Evolutionary conservation across 1,140 invertebrate species (phyloP).

Genomic region (Streblospio benedicti): DNA sequence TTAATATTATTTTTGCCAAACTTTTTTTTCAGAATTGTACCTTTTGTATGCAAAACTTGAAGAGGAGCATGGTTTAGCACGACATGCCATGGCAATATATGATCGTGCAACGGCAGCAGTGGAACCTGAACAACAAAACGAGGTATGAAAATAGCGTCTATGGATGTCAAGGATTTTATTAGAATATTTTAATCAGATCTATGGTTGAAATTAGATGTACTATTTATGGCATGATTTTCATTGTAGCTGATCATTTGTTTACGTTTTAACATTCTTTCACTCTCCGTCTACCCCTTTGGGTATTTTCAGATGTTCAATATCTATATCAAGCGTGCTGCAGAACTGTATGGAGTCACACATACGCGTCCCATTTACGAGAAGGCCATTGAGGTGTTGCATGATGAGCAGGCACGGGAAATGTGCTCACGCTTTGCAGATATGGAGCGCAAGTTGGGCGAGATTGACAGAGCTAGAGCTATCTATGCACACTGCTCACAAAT

Average conservation of each 20-base stretch:
- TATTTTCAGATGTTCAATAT: slow-evolving; percentile 82
- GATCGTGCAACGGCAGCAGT: slow-evolving; percentile 87
- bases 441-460: slow-evolving; percentile 95
- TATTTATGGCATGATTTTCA: too few relatives aligned
- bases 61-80: slow-evolving; percentile 92
- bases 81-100: slow-evolving; percentile 97
- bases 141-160: too few relatives aligned
- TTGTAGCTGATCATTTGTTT: too few relatives aligned
- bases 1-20: too few relatives aligned
- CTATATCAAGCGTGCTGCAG: slow-evolving; percentile 94
- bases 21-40: slow-evolving; percentile 64
- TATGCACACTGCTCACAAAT: slow-evolving; percentile 98
- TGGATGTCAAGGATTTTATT: not conserved
- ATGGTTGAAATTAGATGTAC: too few relatives aligned
- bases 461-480: slow-evolving; percentile 90
- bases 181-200: too few relatives aligned
- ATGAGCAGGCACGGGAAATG: slow-evolving; percentile 86
- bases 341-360: slow-evolving; percentile 93
- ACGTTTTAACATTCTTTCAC: too few relatives aligned
- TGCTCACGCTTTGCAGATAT: slow-evolving; percentile 92
- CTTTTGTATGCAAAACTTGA: slow-evolving; percentile 95
- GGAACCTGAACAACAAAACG: slow-evolving; percentile 83
- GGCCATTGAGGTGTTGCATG: slow-evolving; percentile 86
- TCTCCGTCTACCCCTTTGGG: slow-evolving; percentile 1
- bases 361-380: slow-evolving; percentile 96